Percentiles rank a stretch among this genome's conserved stretches.
Evolutionary conservation across 2,888 invertebrate species (phyloP).

Genomic region (Diarsia dahlii): DNA sequence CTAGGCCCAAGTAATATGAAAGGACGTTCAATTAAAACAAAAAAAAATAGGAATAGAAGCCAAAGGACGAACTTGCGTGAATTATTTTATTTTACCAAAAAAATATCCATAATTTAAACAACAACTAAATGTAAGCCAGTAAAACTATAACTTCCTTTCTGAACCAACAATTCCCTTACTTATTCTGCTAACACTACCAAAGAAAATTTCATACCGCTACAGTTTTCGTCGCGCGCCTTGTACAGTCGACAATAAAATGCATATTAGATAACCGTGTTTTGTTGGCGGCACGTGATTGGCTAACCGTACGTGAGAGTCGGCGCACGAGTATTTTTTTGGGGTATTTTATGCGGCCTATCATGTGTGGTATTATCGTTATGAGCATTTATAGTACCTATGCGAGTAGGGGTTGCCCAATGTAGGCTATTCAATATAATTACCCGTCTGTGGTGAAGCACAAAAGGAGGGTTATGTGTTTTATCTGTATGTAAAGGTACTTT

Average conservation of each 20-base stretch:
- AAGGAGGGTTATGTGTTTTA: no score
- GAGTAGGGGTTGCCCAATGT: background rate
- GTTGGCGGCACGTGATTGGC: constrained; percentile 87
- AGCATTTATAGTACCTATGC: constrained; percentile 35
- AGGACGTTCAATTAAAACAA: background rate
- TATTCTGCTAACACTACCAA: constrained; percentile 75
- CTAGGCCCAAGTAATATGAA: background rate
- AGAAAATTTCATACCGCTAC: constrained; percentile 69
- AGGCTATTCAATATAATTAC: no score
- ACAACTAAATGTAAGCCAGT: background rate
- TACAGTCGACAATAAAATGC: constrained; percentile 87
- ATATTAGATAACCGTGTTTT: constrained; percentile 89
- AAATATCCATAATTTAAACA: background rate
- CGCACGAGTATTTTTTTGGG: constrained; percentile 66
- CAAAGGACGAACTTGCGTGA: background rate
- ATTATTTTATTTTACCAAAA: background rate
- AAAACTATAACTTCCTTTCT: background rate
- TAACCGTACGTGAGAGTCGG: constrained; percentile 64
- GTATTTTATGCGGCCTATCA: constrained; percentile 66
- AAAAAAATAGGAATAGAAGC: background rate
- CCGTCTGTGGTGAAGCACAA: no score
- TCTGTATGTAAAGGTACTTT: no score
- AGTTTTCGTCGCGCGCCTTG: constrained; percentile 77
- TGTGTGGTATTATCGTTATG: constrained; percentile 58
- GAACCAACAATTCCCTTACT: constrained; percentile 9